Percentiles rank a stretch among this genome's conserved stretches.
Conservation (phyloP, 2,113 vertebrate genomes). For the Acrocephalus arundinaceus region DNA sequence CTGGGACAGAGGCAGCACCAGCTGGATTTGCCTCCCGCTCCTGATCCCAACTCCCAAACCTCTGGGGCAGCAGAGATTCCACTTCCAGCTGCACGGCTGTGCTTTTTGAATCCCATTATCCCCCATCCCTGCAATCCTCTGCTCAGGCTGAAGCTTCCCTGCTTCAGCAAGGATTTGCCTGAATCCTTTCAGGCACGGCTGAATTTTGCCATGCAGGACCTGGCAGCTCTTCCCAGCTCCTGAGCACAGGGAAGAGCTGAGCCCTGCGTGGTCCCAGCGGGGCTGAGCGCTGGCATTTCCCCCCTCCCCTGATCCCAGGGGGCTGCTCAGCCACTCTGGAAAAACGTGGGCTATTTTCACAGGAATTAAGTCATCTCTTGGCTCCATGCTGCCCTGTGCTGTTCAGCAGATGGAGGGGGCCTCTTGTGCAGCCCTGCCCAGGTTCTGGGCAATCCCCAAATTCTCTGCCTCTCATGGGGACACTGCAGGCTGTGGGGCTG, state of each 20-base stretch:
- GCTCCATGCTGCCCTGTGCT: constrained; percentile 27
- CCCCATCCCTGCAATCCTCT: neutral
- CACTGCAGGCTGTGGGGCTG: neutral
- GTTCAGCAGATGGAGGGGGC: constrained; percentile 44
- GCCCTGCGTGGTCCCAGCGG: neutral
- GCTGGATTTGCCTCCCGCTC: neutral
- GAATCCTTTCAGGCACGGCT: neutral
- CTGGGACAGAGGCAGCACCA: neutral
- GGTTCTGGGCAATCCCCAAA: neutral
- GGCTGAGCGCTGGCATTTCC: neutral
- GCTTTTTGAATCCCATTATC: neutral
- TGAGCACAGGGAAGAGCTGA: neutral
- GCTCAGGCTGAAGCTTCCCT: neutral
- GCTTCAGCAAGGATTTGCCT: neutral
- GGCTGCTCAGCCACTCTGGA: constrained; percentile 7
- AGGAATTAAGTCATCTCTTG: constrained; percentile 15
- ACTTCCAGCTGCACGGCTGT: neutral
- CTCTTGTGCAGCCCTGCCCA: neutral
- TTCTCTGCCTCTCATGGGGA: neutral
- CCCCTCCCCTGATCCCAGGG: neutral
- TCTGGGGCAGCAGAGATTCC: neutral
- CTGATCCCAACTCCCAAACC: neutral
- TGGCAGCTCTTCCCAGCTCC: neutral
- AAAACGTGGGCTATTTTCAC: neutral
- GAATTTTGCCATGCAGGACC: neutral